phyloP scores from a whole-genome alignment of 2,888 invertebrate genomes.

The Agrochola circellaris region DNA sequence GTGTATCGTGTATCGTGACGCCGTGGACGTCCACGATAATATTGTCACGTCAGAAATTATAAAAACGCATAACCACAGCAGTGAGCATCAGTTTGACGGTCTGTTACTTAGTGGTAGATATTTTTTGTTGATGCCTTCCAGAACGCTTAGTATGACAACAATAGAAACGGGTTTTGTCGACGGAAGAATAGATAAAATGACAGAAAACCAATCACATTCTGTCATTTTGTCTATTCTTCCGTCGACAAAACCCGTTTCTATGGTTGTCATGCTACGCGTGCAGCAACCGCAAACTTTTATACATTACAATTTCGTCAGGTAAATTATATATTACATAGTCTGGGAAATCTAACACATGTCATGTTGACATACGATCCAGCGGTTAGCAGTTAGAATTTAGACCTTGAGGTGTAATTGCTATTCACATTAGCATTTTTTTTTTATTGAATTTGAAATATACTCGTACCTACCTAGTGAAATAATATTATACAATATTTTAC shows the following conservation, averaged over 20 bases:
- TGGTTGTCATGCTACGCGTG: too few species aligned
- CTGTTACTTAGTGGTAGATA: neutral
- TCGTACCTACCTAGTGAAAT: neutral
- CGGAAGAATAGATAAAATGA: too few species aligned
- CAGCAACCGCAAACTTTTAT: neutral
- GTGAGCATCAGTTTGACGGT: neutral
- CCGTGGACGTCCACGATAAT: neutral
- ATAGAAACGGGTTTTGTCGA: too few species aligned
- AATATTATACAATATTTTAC: neutral
- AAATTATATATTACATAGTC: constrained; percentile 23
- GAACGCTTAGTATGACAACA: too few species aligned
- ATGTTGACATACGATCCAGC: constrained; percentile 25
- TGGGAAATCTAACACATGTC: constrained; percentile 47
- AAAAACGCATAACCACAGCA: neutral
- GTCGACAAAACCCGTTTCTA: too few species aligned
- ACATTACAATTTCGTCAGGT: constrained; percentile 5
- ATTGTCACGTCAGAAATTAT: neutral
- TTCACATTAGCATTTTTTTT: neutral
- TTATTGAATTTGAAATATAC: constrained; percentile 4
- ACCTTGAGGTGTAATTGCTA: constrained; percentile 43
- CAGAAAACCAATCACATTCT: too few species aligned
- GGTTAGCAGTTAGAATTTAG: constrained; percentile 28
- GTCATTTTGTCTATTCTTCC: too few species aligned
- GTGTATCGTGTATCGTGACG: too few species aligned
- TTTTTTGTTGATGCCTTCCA: neutral